Conservation (phyloP, 2,888 invertebrate species). For the Incurvaria masculella region DNA sequence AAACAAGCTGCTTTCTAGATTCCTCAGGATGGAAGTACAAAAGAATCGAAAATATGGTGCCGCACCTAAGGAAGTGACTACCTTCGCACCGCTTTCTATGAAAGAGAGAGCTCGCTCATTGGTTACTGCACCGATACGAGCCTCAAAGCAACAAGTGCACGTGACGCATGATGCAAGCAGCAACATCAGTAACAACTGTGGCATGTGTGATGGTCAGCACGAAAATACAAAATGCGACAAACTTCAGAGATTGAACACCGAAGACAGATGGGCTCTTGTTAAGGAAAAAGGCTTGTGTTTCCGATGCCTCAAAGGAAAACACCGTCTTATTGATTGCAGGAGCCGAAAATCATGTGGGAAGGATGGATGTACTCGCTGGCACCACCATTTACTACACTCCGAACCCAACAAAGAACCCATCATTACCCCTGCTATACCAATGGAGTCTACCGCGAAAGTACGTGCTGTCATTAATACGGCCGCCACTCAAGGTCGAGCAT, state of each 20-base stretch:
- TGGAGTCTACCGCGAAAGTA: neutral
- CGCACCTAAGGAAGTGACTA: no score
- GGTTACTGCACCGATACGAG: no score
- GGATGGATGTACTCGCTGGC: constrained; percentile 4
- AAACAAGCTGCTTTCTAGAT: no score
- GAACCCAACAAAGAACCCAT: neutral
- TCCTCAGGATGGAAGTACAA: no score
- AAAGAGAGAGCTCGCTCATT: no score
- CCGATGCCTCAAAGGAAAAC: constrained; percentile 3
- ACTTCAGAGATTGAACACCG: neutral
- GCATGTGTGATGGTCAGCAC: neutral
- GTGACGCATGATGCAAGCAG: neutral
- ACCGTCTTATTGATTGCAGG: constrained; percentile 1
- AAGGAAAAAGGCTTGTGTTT: constrained; percentile 3
- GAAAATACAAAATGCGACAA: neutral
- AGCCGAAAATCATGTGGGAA: constrained; percentile 1
- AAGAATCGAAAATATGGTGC: no score
- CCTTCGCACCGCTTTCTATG: no score
- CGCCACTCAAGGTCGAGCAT: neutral
- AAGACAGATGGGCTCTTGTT: neutral
- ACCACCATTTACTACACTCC: constrained; percentile 6
- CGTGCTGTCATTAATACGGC: neutral
- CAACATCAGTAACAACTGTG: neutral
- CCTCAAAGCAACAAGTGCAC: no score
- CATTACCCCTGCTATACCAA: no score